phyloP scores from a whole-genome alignment of 2,113 vertebrate genomes.

The Ictidomys tridecemlineatus region DNA sequence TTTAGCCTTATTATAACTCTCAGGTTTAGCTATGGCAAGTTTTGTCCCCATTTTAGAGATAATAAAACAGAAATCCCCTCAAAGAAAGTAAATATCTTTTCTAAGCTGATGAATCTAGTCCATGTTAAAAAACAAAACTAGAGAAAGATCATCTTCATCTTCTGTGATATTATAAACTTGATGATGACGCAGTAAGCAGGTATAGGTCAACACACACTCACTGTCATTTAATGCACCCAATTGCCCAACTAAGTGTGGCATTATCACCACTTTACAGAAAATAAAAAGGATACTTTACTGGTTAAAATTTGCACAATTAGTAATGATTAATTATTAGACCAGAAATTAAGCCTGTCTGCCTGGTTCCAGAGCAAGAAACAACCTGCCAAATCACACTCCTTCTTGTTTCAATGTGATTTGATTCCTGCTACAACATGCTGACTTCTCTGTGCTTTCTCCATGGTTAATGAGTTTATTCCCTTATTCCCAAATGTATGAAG shows the following conservation, averaged over 20 bases:
- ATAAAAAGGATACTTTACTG: neutral
- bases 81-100: neutral
- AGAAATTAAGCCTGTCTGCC: neutral
- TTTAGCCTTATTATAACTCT: neutral
- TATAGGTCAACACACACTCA: neutral
- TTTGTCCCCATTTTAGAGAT: conserved; percentile 1
- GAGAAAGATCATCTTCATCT: neutral
- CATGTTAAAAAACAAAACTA: conserved; percentile 30
- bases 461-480: conserved; percentile 24
- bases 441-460: neutral
- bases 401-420: conserved; percentile 1
- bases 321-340: neutral
- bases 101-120: neutral
- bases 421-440: neutral
- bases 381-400: neutral
- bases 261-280: neutral
- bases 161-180: neutral
- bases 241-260: neutral
- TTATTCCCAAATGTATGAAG: neutral
- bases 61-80: neutral
- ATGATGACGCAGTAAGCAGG: neutral
- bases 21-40: neutral
- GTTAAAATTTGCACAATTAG: neutral
- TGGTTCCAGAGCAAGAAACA: neutral
- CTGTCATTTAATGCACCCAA: neutral